Percentiles rank a stretch among this genome's conserved stretches.
phyloP scores from a whole-genome alignment of 2,113 vertebrate species.

The Peucedramus taeniatus region DNA sequence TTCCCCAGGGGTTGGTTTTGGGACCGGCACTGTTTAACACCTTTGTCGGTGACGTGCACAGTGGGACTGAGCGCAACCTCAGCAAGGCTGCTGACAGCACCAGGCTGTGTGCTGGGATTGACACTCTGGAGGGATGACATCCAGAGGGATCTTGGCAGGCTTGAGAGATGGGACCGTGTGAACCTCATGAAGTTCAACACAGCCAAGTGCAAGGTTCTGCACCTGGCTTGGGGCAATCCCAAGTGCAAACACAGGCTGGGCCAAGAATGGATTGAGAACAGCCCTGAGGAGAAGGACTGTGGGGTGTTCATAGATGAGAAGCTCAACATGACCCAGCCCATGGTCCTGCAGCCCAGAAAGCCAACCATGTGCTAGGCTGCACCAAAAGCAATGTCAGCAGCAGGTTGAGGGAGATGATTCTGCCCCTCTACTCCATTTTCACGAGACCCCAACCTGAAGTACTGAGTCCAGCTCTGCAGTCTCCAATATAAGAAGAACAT shows the following conservation, averaged over 20 bases:
- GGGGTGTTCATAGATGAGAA: neutral
- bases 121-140: neutral
- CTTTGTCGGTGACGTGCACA: neutral
- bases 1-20: neutral
- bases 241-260: neutral
- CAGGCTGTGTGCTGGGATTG: neutral
- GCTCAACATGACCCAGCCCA: neutral
- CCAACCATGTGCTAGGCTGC: neutral
- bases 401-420: neutral
- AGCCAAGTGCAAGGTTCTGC: neutral
- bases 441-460: neutral
- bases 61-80: neutral
- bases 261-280: neutral
- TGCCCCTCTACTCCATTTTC: neutral
- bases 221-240: neutral
- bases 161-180: neutral
- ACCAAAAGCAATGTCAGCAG: neutral
- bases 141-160: neutral
- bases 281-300: neutral
- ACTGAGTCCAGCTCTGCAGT: neutral
- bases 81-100: neutral
- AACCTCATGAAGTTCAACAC: neutral
- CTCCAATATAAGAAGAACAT: neutral
- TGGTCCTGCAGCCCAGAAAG: neutral
- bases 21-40: rapidly evolving